Evolutionary conservation across 1,140 invertebrate species (phyloP).

Genomic region (Olivierus martensii): DNA sequence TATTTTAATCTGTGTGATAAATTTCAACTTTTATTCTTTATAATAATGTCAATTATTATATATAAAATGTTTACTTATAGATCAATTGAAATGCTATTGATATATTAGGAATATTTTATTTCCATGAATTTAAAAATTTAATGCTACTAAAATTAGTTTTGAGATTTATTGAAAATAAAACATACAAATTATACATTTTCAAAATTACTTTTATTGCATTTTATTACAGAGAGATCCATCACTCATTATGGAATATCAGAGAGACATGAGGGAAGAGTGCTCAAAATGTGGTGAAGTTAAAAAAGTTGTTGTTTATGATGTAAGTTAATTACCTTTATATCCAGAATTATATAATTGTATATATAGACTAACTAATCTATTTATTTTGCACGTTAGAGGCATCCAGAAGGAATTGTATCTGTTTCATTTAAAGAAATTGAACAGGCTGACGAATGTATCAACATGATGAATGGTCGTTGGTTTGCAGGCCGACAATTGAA

Average conservation of each 20-base stretch:
- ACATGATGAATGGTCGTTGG: conserved; percentile 78
- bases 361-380: background rate
- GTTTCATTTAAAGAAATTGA: conserved; percentile 80
- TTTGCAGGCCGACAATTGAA: conserved; percentile 71
- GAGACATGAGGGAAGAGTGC: conserved; percentile 79
- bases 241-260: conserved; percentile 77
- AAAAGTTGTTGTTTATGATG: conserved; percentile 86
- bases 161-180: too few species aligned
- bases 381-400: conserved; percentile 43
- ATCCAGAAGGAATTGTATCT: conserved; percentile 87
- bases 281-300: conserved; percentile 81
- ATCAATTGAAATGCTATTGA: too few species aligned
- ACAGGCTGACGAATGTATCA: conserved; percentile 77
- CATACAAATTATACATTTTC: too few species aligned
- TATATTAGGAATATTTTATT: too few species aligned
- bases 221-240: conserved; percentile 50
- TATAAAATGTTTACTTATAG: too few species aligned
- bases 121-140: too few species aligned
- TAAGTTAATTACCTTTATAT: conserved; percentile 49
- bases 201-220: too few species aligned
- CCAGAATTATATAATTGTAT: too few species aligned
- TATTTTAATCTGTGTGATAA: too few species aligned
- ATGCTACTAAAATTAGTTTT: too few species aligned
- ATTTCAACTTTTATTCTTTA: too few species aligned
- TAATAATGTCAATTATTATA: too few species aligned